phyloP scores from a whole-genome alignment of 2,113 vertebrate species.

The Porphyrio hochstetteri region DNA sequence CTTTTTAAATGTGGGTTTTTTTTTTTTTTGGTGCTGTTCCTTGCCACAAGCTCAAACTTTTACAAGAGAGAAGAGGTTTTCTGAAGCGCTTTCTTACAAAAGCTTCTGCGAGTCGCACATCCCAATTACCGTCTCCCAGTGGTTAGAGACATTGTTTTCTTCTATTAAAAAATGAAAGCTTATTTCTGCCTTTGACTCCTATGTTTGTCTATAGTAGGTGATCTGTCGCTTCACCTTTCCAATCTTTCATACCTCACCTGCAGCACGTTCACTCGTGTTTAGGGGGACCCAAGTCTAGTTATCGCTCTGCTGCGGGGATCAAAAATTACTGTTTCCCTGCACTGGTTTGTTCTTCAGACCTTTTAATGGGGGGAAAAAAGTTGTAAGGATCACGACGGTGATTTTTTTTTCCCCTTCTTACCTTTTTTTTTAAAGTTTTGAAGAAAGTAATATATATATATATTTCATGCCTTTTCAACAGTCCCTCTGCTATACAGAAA shows the following conservation, averaged over 20 bases:
- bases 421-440: neutral
- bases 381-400: neutral
- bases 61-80: neutral
- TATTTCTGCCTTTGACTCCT: constrained; percentile 58
- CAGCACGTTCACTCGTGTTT: neutral
- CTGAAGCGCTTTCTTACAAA: constrained; percentile 3
- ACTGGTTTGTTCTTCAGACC: constrained; percentile 35
- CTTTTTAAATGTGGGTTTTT: neutral
- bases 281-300: constrained; percentile 45
- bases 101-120: neutral
- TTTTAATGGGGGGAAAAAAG: constrained; percentile 43
- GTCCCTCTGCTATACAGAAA: neutral
- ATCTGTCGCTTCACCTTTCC: constrained; percentile 58
- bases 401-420: neutral
- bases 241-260: constrained; percentile 51
- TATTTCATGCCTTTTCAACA: neutral
- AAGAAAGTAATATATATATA: neutral
- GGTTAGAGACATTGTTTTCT: constrained; percentile 40
- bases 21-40: neutral
- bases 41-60: constrained; percentile 35
- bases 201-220: constrained; percentile 60
- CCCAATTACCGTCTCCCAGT: constrained; percentile 41
- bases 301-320: constrained; percentile 1
- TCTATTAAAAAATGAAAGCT: constrained; percentile 67
- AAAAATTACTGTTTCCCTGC: constrained; percentile 35